These are phyloP conservation scores for Cyanistes caeruleus DNA, from an alignment of 2,113 vertebrate species.

Conservation along the genomic window DNA sequence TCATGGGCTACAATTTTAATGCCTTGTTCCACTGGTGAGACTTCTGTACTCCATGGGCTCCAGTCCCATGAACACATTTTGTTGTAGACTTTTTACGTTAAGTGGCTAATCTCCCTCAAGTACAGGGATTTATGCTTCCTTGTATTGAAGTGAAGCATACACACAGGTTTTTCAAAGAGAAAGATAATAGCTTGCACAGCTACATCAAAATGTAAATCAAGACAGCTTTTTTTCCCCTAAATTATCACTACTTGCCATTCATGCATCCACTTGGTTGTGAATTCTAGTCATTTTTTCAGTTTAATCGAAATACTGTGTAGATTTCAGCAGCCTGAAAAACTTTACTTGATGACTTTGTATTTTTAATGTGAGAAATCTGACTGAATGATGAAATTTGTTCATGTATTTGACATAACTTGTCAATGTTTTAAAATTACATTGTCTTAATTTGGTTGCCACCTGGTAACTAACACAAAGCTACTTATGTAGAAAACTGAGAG, in stretches of 20 bases:
- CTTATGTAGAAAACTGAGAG: not conserved
- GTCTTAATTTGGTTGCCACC: not conserved
- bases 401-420: not conserved
- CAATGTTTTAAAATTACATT: not conserved
- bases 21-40: not conserved
- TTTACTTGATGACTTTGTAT: not conserved
- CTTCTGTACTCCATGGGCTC: not conserved
- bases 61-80: fast-evolving
- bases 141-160: not conserved
- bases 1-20: not conserved
- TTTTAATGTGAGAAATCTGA: not conserved
- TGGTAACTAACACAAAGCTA: not conserved
- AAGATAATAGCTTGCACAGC: not conserved
- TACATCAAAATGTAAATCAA: not conserved
- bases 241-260: not conserved
- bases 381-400: not conserved
- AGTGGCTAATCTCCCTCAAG: not conserved
- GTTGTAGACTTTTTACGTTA: not conserved
- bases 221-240: not conserved
- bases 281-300: not conserved
- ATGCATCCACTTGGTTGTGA: not conserved
- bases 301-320: not conserved
- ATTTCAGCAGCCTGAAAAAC: not conserved
- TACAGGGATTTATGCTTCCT: not conserved
- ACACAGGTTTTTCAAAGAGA: not conserved